Evolutionary conservation across 1,140 invertebrate species (phyloP), one percentile per base, ranked within the genome.

Genomic region (Portunus trituberculatus): DNA sequence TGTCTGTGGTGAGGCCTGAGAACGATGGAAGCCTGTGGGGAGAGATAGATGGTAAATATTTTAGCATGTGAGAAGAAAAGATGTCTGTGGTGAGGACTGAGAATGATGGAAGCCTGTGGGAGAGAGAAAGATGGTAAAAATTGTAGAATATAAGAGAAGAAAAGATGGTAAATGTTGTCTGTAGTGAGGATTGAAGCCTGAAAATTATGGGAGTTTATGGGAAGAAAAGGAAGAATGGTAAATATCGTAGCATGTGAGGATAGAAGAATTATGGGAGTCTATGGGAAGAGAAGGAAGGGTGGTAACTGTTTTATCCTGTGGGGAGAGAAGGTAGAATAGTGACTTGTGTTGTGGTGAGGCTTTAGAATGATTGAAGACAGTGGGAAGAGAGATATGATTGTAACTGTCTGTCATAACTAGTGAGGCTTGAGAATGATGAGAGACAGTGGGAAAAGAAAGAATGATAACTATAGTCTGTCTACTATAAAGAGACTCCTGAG

Each of bases 1-100:
- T 99, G 94, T 98, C 97, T 87, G 98, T 97, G 84, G 97, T 98
- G 45, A 99, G 97, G 20, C 98, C 97, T 10, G 98, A 98, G 97
- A 99, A 99, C 0, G 98, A 98, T 2, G 99, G 99, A 82, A 97
- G 96, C 96, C 98, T 98, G 97, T 12, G 97, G 96, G 95, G 95
- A 91, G 96, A 88, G 86, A 32, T 7, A 29, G 12, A 31, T 28
- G 39, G 12, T 10, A 28, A 14, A 84, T 6, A 84, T 8, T 8
- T 28, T 8, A 32, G 39, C 8, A 29, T 10, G 25, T 32, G 25
- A 10, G 39, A 46, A 29, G 86, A 87, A 25, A 28, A 4, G 4
- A 28, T 16, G 28, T 2, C 7, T 32, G 86, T 7, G 12, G 39
- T 8, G 39, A 46, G 25, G 86, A 14, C 6, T 10, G 86, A 29